Conservation (phyloP, 2,888 invertebrate genomes). For the Melanostoma mellinum region DNA sequence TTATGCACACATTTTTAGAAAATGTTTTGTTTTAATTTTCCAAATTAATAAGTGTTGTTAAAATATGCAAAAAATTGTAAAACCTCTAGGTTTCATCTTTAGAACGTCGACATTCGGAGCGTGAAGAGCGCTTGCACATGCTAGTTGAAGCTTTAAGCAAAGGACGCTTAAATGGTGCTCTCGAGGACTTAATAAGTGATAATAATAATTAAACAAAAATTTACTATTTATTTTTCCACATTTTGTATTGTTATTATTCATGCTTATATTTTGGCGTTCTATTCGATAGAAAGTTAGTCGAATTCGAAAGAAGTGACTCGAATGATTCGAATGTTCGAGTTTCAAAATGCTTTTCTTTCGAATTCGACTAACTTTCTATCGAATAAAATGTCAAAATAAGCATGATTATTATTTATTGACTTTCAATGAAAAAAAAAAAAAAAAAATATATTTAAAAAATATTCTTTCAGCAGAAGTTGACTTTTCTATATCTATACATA, state of each 20-base stretch:
- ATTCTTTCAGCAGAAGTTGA: slow-evolving; percentile 40
- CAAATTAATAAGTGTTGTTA: slow-evolving; percentile 9
- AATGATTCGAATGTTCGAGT: no score
- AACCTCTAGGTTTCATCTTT: slow-evolving; percentile 80
- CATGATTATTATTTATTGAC: slow-evolving; percentile 30
- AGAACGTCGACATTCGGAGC: slow-evolving; percentile 81
- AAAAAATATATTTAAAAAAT: slow-evolving; percentile 11
- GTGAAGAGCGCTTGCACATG: slow-evolving; percentile 81
- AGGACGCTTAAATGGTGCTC: slow-evolving; percentile 80
- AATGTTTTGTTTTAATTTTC: not conserved
- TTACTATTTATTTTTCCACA: slow-evolving; percentile 43
- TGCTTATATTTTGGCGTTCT: no score
- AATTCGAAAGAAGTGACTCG: no score
- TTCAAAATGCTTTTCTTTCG: no score
- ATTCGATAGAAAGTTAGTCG: no score
- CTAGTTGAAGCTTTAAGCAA: slow-evolving; percentile 82
- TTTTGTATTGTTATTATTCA: slow-evolving; percentile 65
- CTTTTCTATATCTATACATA: slow-evolving; percentile 40
- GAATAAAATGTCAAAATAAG: no score
- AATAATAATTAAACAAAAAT: slow-evolving; percentile 79
- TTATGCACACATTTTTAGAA: not conserved
- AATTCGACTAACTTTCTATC: no score
- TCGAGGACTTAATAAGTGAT: slow-evolving; percentile 80
- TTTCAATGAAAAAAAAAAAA: slow-evolving; percentile 18
- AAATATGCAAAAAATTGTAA: slow-evolving; percentile 50